Percentiles rank a stretch among this genome's conserved stretches.
These are phyloP conservation scores for Lepidocyrtinus sp. DNA, from an alignment of 2,888 invertebrate genomes.

Conservation along the genomic window DNA sequence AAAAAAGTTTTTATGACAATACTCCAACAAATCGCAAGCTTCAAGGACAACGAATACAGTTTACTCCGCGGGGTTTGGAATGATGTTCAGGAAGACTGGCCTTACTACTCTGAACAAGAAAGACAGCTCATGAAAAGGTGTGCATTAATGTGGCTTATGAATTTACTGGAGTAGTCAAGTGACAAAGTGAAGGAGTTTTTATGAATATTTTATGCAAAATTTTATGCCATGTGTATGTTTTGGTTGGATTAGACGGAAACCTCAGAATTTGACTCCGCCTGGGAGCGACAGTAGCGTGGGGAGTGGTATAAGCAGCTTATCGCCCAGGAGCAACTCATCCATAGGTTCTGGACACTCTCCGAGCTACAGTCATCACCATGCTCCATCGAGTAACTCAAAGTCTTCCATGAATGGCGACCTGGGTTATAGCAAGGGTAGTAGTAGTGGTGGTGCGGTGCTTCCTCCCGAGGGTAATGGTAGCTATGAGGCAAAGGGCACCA, in stretches of 20 bases:
- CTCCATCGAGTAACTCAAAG: conserved; percentile 72
- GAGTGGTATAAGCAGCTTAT: conserved; percentile 75
- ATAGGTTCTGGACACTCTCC: conserved; percentile 76
- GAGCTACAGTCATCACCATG: conserved; percentile 76
- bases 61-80: conserved; percentile 91
- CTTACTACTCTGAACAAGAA: conserved; percentile 93
- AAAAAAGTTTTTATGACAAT: conserved; percentile 83
- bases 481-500: conserved; percentile 69
- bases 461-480: conserved; percentile 27
- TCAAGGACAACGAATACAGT: conserved; percentile 92
- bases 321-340: conserved; percentile 84
- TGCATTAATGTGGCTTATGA: no score
- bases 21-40: conserved; percentile 84
- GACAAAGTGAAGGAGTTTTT: not conserved
- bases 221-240: not conserved
- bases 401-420: conserved; percentile 58
- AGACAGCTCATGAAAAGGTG: conserved; percentile 88
- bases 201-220: not conserved
- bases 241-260: conserved; percentile 86
- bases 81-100: conserved; percentile 95
- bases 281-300: conserved; percentile 79
- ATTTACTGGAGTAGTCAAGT: no score
- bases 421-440: conserved; percentile 53
- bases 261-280: conserved; percentile 91
- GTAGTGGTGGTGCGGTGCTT: no score